Conservation (phyloP, 1,140 invertebrate genomes). For the Trypoxylus dichotomus region DNA sequence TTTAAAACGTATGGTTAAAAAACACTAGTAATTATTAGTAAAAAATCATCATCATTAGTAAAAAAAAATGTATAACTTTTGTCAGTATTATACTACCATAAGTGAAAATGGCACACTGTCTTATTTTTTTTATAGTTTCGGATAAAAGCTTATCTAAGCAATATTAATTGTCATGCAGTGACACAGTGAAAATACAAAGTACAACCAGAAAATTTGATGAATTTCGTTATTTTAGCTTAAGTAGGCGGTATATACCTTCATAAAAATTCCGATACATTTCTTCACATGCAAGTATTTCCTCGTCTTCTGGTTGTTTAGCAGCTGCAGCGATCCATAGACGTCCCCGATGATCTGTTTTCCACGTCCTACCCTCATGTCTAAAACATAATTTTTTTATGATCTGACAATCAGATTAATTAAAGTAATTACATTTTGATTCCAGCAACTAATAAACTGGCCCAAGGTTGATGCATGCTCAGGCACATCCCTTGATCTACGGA, state of each 20-base stretch:
- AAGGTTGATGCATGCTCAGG: constrained; percentile 95
- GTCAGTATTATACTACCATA: no score
- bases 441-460: constrained; percentile 85
- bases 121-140: no score
- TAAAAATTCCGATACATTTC: constrained; percentile 69
- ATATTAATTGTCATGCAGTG: no score
- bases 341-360: constrained; percentile 90
- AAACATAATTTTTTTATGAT: constrained; percentile 30
- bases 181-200: no score
- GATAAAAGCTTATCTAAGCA: no score
- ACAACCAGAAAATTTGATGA: no score
- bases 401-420: background rate
- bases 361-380: constrained; percentile 91
- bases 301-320: constrained; percentile 68
- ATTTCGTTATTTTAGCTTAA: no score
- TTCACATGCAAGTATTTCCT: constrained; percentile 74
- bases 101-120: no score
- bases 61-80: no score
- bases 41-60: no score
- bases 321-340: constrained; percentile 93
- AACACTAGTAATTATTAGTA: no score
- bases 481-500: constrained; percentile 88
- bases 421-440: constrained; percentile 83
- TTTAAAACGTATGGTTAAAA: no score
- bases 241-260: constrained; percentile 65